Base-by-base conservation (phyloP, 2,797 vertebrate species). In the Tapirus indicus region DNA sequence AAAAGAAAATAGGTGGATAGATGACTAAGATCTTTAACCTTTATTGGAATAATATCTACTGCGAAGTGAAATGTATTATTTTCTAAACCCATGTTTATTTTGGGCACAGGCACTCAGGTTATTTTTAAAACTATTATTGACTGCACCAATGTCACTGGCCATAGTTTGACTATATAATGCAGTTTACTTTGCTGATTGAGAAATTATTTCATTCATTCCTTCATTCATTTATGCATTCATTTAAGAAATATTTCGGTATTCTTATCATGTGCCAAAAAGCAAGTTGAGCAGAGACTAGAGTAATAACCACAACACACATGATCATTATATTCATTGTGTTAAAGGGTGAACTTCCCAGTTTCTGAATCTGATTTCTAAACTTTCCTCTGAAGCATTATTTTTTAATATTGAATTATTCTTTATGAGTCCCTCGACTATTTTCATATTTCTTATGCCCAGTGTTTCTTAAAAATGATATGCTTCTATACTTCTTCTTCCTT, bases 51-150 rank as follows among this genome's bases (percentile, higher is more conserved):
- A 88, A 88, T 85, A 71, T 72, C 83, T 71, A 77, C 20, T 58
- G 58, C 32, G 90, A 94, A 89, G 54, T 58, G 14, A 96, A 94
- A 87, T 77, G 27, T 32, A n/a, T 75, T 78, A 8, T 88, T 79
- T 95, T 82, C 21, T 85, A 83, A 94, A 71, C 35, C 20, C 27
- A 68, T 44, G 58, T 58, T 94, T 87, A 85, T 90, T 86, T 95
- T 90, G 41, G n/a, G 77, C 32, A 82, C 17, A 88, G 38, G 3
- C 49, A 72, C 49, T 44, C 29, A 88, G 27, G 11, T 68, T 84
- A 74, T 64, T 91, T 94, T 64, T 68, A 41, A 27, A 86, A 92
- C 32, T 91, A 77, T 90, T 78, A 86, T 17, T 66, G 60, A 95
- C 17, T 72, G 11, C 0, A 71, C 32, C 7, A 74, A 18, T 69